Conservation (phyloP, 2,888 invertebrate species). For the Baronia brevicornis region DNA sequence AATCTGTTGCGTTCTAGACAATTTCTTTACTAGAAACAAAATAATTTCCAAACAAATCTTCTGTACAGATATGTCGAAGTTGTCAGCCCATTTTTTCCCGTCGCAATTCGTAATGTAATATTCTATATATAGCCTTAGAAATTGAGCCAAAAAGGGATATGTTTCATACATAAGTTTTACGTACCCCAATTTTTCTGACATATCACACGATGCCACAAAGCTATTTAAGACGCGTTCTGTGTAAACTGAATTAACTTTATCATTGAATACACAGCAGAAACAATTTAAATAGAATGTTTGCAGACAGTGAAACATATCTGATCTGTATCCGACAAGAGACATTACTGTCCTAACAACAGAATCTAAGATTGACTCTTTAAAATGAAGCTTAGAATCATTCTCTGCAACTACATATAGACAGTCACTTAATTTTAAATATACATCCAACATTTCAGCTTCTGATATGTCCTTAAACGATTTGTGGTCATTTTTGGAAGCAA, state of each 20-base stretch:
- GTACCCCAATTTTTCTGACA: constrained; percentile 41
- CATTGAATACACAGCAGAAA: constrained; percentile 40
- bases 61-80: constrained; percentile 29
- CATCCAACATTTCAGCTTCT: constrained; percentile 31
- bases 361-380: constrained; percentile 32
- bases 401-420: constrained; percentile 48
- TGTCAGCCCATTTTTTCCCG: constrained; percentile 15
- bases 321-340: constrained; percentile 33
- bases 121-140: constrained; percentile 48
- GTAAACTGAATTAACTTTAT: constrained; percentile 24
- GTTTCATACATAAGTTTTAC: constrained; percentile 31
- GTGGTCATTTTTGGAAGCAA: constrained; percentile 34
- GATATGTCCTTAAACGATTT: constrained; percentile 33
- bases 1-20: constrained; percentile 35
- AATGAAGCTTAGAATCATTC: constrained; percentile 36
- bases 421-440: constrained; percentile 50
- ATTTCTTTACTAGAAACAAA: constrained; percentile 32
- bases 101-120: constrained; percentile 25
- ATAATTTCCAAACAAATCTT: constrained; percentile 39
- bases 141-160: constrained; percentile 49
- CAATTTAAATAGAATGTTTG: constrained; percentile 47
- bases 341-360: constrained; percentile 28
- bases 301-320: constrained; percentile 44
- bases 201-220: constrained; percentile 35
- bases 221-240: constrained; percentile 36